Evolutionary conservation across 2,888 invertebrate species (phyloP).

Genomic region (Isotomurus palustris): DNA sequence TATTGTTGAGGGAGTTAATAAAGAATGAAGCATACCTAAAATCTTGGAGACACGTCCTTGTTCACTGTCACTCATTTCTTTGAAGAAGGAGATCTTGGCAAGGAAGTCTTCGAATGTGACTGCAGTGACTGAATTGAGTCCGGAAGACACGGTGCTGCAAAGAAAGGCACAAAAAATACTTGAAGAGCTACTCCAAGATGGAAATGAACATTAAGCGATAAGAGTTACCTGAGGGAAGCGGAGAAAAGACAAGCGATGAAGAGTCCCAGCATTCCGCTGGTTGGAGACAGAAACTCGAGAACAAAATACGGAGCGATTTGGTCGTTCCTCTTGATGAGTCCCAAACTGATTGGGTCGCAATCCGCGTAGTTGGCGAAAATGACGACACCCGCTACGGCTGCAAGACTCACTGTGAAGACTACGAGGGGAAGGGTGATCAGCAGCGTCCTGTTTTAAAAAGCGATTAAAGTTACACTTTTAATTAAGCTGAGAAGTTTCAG

Average conservation of each 20-base stretch:
- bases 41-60: constrained; percentile 38
- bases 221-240: constrained; percentile 49
- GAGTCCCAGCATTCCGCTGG: constrained; percentile 52
- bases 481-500: too few relatives aligned
- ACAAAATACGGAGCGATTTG: constrained; percentile 51
- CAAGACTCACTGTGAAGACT: constrained; percentile 37
- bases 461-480: too few relatives aligned
- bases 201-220: neutral
- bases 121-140: constrained; percentile 47
- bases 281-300: constrained; percentile 50
- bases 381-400: constrained; percentile 37
- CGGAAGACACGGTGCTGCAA: constrained; percentile 47
- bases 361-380: constrained; percentile 50
- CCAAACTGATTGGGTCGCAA: constrained; percentile 48
- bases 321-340: constrained; percentile 44
- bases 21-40: constrained; percentile 22
- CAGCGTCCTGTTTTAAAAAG: constrained; percentile 24
- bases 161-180: constrained; percentile 1
- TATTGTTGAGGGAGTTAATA: too few relatives aligned
- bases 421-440: constrained; percentile 39
- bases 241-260: constrained; percentile 54
- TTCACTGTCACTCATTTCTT: constrained; percentile 22
- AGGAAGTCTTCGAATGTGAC: constrained; percentile 47
- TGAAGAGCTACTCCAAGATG: constrained; percentile 1
- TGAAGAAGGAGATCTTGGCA: constrained; percentile 21